A percentile compares a stretch with the other conserved stretches of the same genome.
Conservation (phyloP, 2,888 invertebrate species). For the Agrilus mali region DNA sequence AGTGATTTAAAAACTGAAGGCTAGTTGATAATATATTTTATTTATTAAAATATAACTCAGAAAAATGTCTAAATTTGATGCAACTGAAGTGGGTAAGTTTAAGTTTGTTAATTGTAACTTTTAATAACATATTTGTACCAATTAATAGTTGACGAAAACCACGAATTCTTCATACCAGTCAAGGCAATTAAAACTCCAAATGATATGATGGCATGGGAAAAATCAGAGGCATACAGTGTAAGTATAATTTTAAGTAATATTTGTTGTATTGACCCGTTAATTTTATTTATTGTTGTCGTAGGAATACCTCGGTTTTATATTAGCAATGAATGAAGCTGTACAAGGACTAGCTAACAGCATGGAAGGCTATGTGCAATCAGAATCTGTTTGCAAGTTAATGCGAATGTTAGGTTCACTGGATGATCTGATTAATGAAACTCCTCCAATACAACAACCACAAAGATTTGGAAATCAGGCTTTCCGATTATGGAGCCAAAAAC, state of each 20-base stretch:
- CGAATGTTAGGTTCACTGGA: constrained; percentile 58
- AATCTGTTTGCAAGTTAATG: constrained; percentile 46
- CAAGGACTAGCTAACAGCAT: constrained; percentile 59
- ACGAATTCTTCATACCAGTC: constrained; percentile 50
- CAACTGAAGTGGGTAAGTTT: background rate
- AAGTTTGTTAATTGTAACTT: background rate
- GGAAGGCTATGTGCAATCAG: constrained; percentile 42
- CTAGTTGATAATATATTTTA: too few species aligned
- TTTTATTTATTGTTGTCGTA: constrained; percentile 24
- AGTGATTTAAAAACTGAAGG: too few species aligned
- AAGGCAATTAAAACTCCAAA: constrained; percentile 50
- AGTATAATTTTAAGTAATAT: constrained; percentile 18
- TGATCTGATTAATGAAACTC: constrained; percentile 64
- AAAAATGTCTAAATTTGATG: too few species aligned
- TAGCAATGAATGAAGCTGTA: constrained; percentile 75
- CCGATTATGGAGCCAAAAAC: constrained; percentile 62
- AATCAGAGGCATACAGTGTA: constrained; percentile 75
- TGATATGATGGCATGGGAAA: constrained; percentile 71
- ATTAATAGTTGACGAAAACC: constrained; percentile 37
- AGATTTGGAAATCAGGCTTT: constrained; percentile 95
- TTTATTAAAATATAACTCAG: too few species aligned
- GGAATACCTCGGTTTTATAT: constrained; percentile 80
- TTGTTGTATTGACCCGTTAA: background rate
- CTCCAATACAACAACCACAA: constrained; percentile 85
- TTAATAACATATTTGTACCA: constrained; percentile 6